These are phyloP conservation scores for Spongilla lacustris DNA, from an alignment of 37 sponge, comb jelly and placozoan species.

Conservation along the genomic window DNA sequence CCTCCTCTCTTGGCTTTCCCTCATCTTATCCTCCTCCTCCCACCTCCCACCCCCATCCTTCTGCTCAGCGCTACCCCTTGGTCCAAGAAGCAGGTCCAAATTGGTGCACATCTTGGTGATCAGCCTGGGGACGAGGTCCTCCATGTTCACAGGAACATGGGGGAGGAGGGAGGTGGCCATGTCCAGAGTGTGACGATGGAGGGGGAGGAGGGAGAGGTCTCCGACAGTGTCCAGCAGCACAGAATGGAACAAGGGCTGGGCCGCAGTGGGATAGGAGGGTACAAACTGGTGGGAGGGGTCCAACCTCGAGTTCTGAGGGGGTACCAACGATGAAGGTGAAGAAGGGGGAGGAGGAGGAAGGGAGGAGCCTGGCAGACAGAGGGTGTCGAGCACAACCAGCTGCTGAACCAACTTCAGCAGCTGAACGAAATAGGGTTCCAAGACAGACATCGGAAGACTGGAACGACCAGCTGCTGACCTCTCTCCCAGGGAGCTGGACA, in stretches of 20 bases:
- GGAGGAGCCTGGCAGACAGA: conserved; percentile 12
- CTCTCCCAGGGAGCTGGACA: too few species aligned
- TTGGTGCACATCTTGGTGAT: conserved; percentile 36
- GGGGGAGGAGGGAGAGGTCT: neutral
- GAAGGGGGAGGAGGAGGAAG: neutral
- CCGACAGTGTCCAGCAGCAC: conserved; percentile 20
- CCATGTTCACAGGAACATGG: conserved; percentile 19
- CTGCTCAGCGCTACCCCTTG: neutral
- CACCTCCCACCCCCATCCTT: neutral
- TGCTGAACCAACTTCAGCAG: conserved; percentile 24
- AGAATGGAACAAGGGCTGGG: conserved; percentile 54
- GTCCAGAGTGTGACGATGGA: conserved; percentile 31
- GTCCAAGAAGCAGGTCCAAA: neutral
- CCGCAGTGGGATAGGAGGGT: conserved; percentile 4
- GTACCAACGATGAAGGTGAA: neutral
- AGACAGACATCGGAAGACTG: neutral
- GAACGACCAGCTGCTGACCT: neutral
- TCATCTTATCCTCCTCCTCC: neutral
- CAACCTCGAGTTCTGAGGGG: neutral
- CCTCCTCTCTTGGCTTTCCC: neutral
- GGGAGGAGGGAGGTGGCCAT: conserved; percentile 34
- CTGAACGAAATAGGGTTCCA: conserved; percentile 14
- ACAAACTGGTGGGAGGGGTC: neutral
- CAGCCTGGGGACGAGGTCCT: conserved; percentile 33
- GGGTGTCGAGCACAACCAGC: conserved; percentile 38